A percentile compares a stretch with the other conserved stretches of the same genome.
phyloP scores from a whole-genome alignment of 2,888 invertebrate species.

The Drosophila incognita region DNA sequence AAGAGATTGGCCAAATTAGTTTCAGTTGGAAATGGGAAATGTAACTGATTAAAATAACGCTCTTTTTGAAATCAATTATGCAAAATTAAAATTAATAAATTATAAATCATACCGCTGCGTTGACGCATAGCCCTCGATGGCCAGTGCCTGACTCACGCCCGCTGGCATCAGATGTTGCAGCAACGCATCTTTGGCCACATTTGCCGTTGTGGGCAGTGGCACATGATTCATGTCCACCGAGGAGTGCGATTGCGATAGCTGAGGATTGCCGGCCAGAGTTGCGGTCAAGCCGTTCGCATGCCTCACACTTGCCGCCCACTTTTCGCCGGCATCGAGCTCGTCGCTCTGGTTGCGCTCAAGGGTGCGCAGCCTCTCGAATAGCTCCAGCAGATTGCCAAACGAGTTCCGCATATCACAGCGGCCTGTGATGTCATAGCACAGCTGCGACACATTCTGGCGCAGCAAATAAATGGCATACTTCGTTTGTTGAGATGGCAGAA shows the following conservation, averaged over 20 bases:
- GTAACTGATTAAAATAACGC: background rate
- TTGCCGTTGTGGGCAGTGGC: constrained; percentile 66
- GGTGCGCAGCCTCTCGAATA: constrained; percentile 73
- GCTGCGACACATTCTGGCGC: constrained; percentile 97
- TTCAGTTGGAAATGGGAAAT: background rate
- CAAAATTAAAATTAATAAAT: background rate
- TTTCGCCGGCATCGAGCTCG: constrained; percentile 35
- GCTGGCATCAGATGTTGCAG: constrained; percentile 62
- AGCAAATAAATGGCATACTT: constrained; percentile 96
- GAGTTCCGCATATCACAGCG: constrained; percentile 81
- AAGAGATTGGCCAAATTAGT: constrained; percentile 6
- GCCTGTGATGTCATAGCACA: constrained; percentile 85
- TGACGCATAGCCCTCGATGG: constrained; percentile 67
- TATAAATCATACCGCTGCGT: constrained; percentile 64
- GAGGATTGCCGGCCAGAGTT: constrained; percentile 33
- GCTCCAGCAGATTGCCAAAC: constrained; percentile 81
- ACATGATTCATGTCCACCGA: constrained; percentile 83
- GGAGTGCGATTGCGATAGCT: constrained; percentile 80
- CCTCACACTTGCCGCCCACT: constrained; percentile 10
- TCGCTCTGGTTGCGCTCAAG: constrained; percentile 71
- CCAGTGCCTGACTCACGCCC: constrained; percentile 68
- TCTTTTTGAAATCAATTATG: background rate
- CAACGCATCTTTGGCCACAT: constrained; percentile 63
- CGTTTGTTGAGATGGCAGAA: constrained; percentile 85
- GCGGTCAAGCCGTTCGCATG: constrained; percentile 58